Evolutionary conservation across 2,888 invertebrate species (phyloP).

Genomic region (Chrysina gloriosa): DNA sequence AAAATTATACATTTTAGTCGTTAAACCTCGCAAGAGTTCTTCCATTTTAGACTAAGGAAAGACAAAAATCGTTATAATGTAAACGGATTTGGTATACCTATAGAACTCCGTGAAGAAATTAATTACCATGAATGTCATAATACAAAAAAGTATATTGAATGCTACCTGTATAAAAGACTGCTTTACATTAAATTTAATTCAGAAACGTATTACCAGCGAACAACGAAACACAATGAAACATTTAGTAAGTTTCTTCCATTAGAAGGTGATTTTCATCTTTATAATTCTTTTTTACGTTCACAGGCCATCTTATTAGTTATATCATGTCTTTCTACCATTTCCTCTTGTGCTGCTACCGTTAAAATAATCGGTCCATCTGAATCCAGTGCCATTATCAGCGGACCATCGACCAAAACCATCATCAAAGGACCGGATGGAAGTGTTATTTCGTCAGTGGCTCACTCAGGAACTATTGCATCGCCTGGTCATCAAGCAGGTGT

Average conservation of each 20-base stretch:
- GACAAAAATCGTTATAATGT: neutral
- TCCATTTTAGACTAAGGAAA: neutral
- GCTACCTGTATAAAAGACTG: conserved; percentile 9
- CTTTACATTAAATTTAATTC: neutral
- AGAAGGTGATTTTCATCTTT: neutral
- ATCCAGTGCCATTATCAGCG: conserved; percentile 2
- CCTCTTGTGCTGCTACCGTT: neutral
- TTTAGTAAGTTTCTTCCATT: conserved; percentile 12
- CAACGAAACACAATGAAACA: conserved; percentile 6
- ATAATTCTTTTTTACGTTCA: too few species aligned
- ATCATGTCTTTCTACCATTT: neutral
- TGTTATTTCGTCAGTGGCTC: conserved; percentile 10
- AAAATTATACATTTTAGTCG: neutral
- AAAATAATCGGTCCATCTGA: conserved; percentile 22
- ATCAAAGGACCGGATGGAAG: conserved; percentile 35
- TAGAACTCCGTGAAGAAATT: neutral
- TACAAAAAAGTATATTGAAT: neutral
- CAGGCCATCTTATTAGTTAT: neutral
- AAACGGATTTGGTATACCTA: neutral
- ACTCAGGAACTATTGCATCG: conserved; percentile 4
- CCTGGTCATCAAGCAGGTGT: conserved; percentile 27
- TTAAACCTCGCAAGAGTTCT: neutral
- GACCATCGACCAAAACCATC: conserved; percentile 7
- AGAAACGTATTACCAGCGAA: conserved; percentile 9
- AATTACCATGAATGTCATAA: conserved; percentile 19